Evolutionary conservation across 2,888 invertebrate genomes (phyloP).

Genomic region (Melipona beecheii): DNA sequence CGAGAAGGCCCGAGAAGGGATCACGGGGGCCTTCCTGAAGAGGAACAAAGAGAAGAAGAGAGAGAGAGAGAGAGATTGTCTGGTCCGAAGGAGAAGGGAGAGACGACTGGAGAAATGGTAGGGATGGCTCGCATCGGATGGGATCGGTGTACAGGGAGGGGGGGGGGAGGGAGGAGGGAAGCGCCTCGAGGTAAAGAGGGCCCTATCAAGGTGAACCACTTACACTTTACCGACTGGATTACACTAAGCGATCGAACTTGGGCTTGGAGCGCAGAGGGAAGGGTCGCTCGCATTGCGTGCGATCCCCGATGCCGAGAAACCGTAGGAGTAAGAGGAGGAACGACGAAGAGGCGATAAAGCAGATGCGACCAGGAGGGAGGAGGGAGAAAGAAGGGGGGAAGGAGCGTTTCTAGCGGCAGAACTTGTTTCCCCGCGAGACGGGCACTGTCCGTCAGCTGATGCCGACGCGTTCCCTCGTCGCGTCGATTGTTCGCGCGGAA

Average conservation of each 20-base stretch:
- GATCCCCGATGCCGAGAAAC: slow-evolving; percentile 62
- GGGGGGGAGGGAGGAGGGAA: slow-evolving; percentile 48
- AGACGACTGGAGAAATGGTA: slow-evolving; percentile 52
- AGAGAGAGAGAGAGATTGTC: slow-evolving; percentile 44
- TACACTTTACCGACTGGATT: slow-evolving; percentile 82
- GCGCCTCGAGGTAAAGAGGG: slow-evolving; percentile 72
- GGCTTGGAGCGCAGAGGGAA: slow-evolving; percentile 67
- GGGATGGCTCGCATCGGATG: slow-evolving; percentile 31
- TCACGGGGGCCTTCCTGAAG: slow-evolving; percentile 30
- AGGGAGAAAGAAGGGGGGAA: not conserved
- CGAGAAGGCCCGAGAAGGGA: slow-evolving; percentile 35
- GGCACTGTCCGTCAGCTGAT: slow-evolving; percentile 59
- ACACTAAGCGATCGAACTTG: slow-evolving; percentile 81
- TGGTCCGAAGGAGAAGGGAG: slow-evolving; percentile 31
- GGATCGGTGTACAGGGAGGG: slow-evolving; percentile 45
- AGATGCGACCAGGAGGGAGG: not conserved
- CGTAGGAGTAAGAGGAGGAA: slow-evolving; percentile 39
- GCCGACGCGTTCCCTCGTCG: slow-evolving; percentile 21
- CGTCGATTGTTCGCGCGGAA: slow-evolving; percentile 47
- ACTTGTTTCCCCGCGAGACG: slow-evolving; percentile 51
- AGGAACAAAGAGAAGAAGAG: slow-evolving; percentile 28
- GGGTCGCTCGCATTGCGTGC: slow-evolving; percentile 72
- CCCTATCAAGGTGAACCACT: slow-evolving; percentile 82
- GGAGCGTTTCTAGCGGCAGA: slow-evolving; percentile 36
- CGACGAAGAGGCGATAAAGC: not conserved